Percentiles rank a stretch among this genome's conserved stretches.
phyloP scores from a whole-genome alignment of 53 echinoderm and acorn worm genomes.

The Stichopus horrens region DNA sequence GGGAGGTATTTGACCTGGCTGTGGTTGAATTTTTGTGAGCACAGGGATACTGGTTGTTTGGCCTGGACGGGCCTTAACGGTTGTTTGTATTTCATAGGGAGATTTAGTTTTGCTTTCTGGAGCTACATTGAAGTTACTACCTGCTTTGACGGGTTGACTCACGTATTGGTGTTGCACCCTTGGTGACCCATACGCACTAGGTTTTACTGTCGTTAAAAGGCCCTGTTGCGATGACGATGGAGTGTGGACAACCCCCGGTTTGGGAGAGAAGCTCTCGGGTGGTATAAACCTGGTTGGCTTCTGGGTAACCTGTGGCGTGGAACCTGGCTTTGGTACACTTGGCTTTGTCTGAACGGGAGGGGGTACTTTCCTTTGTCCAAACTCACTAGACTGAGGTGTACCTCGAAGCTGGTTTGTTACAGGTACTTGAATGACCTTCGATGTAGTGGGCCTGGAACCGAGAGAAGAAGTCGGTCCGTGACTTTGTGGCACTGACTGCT shows the following conservation, averaged over 20 bases:
- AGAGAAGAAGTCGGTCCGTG: constrained; percentile 5
- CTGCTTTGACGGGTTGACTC: neutral
- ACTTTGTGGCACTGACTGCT: neutral
- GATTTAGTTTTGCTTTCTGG: neutral
- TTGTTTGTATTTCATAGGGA: constrained; percentile 36
- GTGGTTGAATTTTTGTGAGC: constrained; percentile 33
- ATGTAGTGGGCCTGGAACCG: neutral
- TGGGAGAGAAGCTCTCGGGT: constrained; percentile 9
- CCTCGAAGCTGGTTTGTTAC: constrained; percentile 30
- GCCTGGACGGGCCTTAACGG: constrained; percentile 26
- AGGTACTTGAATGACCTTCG: constrained; percentile 38
- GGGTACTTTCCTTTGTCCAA: neutral
- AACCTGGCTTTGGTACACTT: constrained; percentile 13
- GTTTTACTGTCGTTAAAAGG: constrained; percentile 24
- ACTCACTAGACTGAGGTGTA: neutral
- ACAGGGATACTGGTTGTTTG: constrained; percentile 20
- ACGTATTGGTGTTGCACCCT: neutral
- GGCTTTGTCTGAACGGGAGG: constrained; percentile 8
- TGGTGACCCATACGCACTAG: constrained; percentile 20
- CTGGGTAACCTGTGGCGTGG: constrained; percentile 18
- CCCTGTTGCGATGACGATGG: constrained; percentile 14
- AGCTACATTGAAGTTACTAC: neutral
- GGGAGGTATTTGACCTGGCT: neutral
- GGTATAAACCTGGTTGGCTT: constrained; percentile 38
- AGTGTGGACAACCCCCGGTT: constrained; percentile 2